Evolutionary conservation across 2,797 vertebrate genomes (phyloP).

Genomic region (Cryptoblepharus egeriae): DNA sequence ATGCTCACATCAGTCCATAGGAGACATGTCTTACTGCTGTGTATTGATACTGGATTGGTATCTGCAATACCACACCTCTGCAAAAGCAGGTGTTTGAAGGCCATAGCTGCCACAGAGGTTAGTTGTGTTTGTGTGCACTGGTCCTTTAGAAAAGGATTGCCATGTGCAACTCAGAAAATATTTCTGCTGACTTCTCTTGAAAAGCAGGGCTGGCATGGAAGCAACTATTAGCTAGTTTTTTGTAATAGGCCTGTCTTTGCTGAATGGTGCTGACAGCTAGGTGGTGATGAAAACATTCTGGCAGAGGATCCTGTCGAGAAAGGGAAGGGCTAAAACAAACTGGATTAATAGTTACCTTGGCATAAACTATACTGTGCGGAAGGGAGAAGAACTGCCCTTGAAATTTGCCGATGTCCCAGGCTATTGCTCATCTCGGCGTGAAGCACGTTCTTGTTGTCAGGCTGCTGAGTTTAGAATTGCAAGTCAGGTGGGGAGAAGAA

Average conservation of each 20-base stretch:
- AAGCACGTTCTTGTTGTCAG: not conserved
- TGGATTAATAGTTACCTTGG: not conserved
- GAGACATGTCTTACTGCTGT: not conserved
- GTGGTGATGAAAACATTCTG: not conserved
- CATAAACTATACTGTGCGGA: slow-evolving; percentile 16
- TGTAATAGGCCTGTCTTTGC: not conserved
- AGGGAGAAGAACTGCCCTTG: slow-evolving; percentile 24
- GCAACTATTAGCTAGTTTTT: not conserved
- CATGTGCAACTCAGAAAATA: not conserved
- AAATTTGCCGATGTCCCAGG: not conserved
- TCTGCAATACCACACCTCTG: not conserved
- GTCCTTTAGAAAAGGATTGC: not conserved
- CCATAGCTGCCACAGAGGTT: not conserved
- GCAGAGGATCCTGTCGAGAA: slow-evolving; percentile 1
- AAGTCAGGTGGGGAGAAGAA: slow-evolving; percentile 14
- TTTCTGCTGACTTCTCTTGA: not conserved
- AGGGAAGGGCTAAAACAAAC: not conserved
- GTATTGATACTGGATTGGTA: not conserved
- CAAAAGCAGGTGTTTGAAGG: not conserved
- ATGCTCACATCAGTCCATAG: not conserved
- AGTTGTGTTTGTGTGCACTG: not conserved
- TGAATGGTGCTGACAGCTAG: not conserved
- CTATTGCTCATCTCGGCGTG: slow-evolving; percentile 10
- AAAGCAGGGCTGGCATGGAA: not conserved
- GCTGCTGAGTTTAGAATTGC: not conserved